Base-by-base conservation (phyloP, 35 echinoderm and acorn worm species). In the Ophiothrix spiculata region DNA sequence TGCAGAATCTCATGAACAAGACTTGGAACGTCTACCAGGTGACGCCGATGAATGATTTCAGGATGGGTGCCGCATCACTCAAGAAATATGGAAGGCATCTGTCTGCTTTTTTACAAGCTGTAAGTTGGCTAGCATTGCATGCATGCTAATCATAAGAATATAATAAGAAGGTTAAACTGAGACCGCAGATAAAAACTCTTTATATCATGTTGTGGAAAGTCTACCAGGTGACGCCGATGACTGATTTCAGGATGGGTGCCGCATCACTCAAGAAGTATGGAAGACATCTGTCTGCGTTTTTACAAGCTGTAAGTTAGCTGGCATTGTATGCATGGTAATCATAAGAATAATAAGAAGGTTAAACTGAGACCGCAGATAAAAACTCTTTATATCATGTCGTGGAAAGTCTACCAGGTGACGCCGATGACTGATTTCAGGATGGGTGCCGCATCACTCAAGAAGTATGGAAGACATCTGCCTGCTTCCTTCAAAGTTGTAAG, bases 11-110 rank as follows among this genome's bases (percentile, higher is more conserved):
- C 28, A 42, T 81, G 32, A 90, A 86, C 17, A 94, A 94, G 73
- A 94, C 92, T 0, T 94, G 92, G 92, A 78, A 90, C 54, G 88
- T 89, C 33, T 90, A 90, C 79, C 84, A 94, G 31, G 92, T 94
- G 38, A 90, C 92, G 28, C 92, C 92, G 4, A 77, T 94, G 38
- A 82, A 79, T 74, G 77, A 64, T 12, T 94, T 94, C 79, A 85
- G 81, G 77, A 78, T 41, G 37, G 78, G 80, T 83, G 78, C 60
- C 33, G 79, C 83, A 17, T 77, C 88, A 2, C 84, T 94, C 39
- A 86, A 77, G 41, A 85, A 86, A 73, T 94, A 87, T 32, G 81
- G 88, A 4, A 69, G 73, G 46, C 92, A 94, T 84, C 75, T 94
- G 13, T 94, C 92, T 17, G 88, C 92, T 17, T 41, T 83, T 35